Evolutionary conservation across 2,797 vertebrate genomes (phyloP).

Genomic region (Rhinophrynus dorsalis): DNA sequence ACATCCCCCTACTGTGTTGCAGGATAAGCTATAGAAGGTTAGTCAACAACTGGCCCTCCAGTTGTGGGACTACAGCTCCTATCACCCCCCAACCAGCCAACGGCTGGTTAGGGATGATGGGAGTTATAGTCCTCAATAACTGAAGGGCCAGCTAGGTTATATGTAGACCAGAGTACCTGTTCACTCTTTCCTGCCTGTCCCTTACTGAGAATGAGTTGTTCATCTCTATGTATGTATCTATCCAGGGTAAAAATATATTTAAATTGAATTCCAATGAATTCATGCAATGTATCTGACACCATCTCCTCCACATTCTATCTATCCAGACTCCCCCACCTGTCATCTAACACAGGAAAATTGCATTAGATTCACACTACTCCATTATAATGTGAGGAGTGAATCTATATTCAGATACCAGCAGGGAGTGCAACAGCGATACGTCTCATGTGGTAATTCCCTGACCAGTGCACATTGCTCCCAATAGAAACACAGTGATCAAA

Average conservation of each 20-base stretch:
- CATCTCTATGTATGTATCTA: background rate
- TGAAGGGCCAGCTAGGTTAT: too few relatives aligned
- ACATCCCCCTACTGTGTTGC: too few relatives aligned
- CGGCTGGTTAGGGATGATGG: too few relatives aligned
- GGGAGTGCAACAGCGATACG: background rate
- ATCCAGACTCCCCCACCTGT: background rate
- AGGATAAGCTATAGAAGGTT: too few relatives aligned
- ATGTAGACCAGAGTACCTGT: conserved; percentile 1
- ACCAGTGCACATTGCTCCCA: background rate
- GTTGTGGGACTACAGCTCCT: too few relatives aligned
- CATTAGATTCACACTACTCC: background rate
- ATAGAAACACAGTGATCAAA: background rate
- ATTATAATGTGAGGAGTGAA: background rate
- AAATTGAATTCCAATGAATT: conserved; percentile 5
- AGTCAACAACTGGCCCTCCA: too few relatives aligned
- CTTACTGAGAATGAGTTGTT: conserved; percentile 2
- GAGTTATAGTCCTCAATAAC: too few relatives aligned
- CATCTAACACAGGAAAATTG: conserved; percentile 1
- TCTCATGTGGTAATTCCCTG: background rate
- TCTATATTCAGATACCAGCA: conserved; percentile 14
- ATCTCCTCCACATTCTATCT: background rate
- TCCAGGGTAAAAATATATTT: background rate
- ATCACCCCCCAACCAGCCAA: too few relatives aligned
- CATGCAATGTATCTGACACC: background rate
- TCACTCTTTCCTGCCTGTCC: background rate